Conservation (phyloP, 2,888 invertebrate genomes). For the Helleia helle region DNA sequence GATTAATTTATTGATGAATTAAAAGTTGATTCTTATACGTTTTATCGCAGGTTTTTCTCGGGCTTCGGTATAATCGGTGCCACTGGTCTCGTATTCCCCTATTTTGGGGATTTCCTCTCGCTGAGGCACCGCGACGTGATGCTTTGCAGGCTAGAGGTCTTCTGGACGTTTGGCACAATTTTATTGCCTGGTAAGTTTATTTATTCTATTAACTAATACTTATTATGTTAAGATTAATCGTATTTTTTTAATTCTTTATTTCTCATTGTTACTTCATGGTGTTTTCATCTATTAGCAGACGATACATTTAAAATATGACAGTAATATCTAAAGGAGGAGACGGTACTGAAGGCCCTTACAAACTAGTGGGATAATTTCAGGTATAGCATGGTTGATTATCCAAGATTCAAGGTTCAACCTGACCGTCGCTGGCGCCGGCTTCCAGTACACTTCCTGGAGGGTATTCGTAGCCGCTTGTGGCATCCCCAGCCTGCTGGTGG, state of each 20-base stretch:
- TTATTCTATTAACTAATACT: too few species aligned
- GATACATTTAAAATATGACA: too few species aligned
- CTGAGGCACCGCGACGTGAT: conserved; percentile 68
- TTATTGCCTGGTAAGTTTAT: conserved; percentile 68
- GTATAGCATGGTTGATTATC: conserved; percentile 64
- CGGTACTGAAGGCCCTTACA: too few species aligned
- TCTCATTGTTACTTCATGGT: too few species aligned
- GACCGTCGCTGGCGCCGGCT: conserved; percentile 33
- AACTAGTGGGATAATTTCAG: conserved; percentile 36
- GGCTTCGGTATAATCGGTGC: conserved; percentile 78
- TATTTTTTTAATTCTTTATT: too few species aligned
- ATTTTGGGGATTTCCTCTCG: conserved; percentile 74
- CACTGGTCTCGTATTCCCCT: conserved; percentile 74
- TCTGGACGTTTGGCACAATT: conserved; percentile 76
- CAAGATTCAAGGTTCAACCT: conserved; percentile 47
- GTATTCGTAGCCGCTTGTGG: conserved; percentile 77
- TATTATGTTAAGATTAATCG: too few species aligned
- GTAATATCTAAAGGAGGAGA: too few species aligned
- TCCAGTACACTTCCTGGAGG: conserved; percentile 76
- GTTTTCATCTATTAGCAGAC: too few species aligned
- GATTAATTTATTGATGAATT: too few species aligned
- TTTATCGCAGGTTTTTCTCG: conserved; percentile 71
- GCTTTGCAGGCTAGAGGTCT: conserved; percentile 74
- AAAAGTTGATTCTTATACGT: too few species aligned
- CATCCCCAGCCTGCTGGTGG: conserved; percentile 68